These are phyloP conservation scores for Eutrigla gurnardus DNA, from an alignment of 2,797 vertebrate genomes.

Conservation along the genomic window DNA sequence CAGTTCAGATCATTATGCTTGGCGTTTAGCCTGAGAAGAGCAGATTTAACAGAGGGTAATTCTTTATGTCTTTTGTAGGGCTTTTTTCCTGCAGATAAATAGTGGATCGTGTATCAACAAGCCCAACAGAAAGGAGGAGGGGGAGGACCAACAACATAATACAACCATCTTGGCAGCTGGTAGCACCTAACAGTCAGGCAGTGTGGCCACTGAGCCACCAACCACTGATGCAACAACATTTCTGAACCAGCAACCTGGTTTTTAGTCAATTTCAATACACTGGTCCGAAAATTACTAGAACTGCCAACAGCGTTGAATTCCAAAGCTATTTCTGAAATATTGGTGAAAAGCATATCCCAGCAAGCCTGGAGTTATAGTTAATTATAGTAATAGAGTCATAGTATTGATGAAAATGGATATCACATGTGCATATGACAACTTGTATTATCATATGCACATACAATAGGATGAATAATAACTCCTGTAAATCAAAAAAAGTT, in stretches of 20 bases:
- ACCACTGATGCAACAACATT: constrained; percentile 22
- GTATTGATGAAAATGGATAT: not conserved
- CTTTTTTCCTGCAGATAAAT: constrained; percentile 61
- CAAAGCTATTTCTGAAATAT: not conserved
- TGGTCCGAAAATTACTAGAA: not conserved
- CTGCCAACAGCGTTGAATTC: not conserved
- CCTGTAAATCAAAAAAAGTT: not conserved
- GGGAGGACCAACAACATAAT: constrained; percentile 13
- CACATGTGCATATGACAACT: not conserved
- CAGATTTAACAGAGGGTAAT: constrained; percentile 34
- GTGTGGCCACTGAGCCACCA: constrained; percentile 32
- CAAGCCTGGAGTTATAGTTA: not conserved
- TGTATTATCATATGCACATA: not conserved
- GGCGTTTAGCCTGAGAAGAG: constrained; percentile 16
- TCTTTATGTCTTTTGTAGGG: constrained; percentile 41
- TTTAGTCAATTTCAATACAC: not conserved
- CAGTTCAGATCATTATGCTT: constrained; percentile 24
- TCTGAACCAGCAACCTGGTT: not conserved
- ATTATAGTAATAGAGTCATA: not conserved
- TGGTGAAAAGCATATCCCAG: not conserved
- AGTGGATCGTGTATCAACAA: constrained; percentile 78
- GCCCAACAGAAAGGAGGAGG: constrained; percentile 42
- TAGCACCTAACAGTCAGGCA: constrained; percentile 37
- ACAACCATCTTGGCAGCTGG: constrained; percentile 59
- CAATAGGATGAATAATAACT: not conserved